These are phyloP conservation scores for Atlantisia rogersi DNA, from an alignment of 2,113 vertebrate species.

Conservation along the genomic window DNA sequence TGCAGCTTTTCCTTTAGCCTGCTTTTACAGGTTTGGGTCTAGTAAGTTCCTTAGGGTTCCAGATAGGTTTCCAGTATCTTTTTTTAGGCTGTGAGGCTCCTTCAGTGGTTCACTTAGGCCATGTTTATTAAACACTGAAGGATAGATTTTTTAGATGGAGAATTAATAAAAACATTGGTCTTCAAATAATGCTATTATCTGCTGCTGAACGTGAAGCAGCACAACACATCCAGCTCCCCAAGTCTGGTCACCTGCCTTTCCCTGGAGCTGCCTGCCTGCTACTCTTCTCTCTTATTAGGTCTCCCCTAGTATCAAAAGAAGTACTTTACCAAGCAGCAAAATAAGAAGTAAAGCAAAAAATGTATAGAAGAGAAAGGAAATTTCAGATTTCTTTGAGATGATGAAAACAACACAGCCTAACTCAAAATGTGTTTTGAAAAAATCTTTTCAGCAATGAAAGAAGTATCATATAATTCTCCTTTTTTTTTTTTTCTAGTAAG, in stretches of 20 bases:
- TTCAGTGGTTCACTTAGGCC: not conserved
- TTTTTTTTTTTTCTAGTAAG: not conserved
- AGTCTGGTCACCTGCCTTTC: not conserved
- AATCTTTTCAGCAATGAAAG: not conserved
- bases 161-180: not conserved
- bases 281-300: not conserved
- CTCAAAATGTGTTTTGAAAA: not conserved
- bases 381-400: not conserved
- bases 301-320: not conserved
- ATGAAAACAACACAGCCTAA: not conserved
- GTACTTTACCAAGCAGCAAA: not conserved
- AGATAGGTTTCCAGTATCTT: not conserved
- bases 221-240: not conserved
- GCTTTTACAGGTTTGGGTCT: not conserved
- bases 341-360: not conserved
- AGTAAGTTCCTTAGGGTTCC: not conserved
- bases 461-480: not conserved
- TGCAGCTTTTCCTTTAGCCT: not conserved
- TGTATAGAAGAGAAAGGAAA: not conserved
- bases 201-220: not conserved
- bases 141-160: not conserved
- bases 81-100: not conserved
- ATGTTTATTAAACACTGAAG: not conserved
- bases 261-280: not conserved
- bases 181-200: not conserved